phyloP scores from a whole-genome alignment of 2,888 invertebrate genomes.

The Andrena hattorfiana region DNA sequence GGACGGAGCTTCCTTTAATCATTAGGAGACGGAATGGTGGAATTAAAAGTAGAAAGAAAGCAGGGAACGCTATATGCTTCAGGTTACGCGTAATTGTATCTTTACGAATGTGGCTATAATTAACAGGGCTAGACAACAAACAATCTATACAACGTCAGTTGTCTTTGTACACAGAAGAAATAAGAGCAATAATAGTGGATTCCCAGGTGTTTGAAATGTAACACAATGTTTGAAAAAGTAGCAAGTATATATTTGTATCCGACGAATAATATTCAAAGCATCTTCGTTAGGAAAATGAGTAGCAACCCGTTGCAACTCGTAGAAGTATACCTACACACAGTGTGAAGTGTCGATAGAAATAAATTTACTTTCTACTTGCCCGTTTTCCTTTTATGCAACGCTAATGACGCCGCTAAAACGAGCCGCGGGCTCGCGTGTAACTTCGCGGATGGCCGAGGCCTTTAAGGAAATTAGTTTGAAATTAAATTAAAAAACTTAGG shows the following conservation, averaged over 20 bases:
- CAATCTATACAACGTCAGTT: too few species aligned
- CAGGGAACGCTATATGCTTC: background rate
- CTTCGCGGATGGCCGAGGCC: conserved; percentile 38
- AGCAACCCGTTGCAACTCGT: background rate
- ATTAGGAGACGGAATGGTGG: conserved; percentile 18
- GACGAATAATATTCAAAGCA: too few species aligned
- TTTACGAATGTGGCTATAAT: too few species aligned
- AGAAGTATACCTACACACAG: background rate
- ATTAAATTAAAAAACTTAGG: conserved; percentile 69
- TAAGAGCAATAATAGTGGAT: too few species aligned
- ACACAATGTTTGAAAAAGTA: too few species aligned
- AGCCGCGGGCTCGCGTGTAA: conserved; percentile 38
- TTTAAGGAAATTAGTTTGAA: conserved; percentile 68
- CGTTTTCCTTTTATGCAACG: conserved; percentile 57
- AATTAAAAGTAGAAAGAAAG: conserved; percentile 23
- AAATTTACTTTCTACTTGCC: conserved; percentile 44
- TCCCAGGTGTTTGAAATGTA: too few species aligned
- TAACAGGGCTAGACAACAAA: too few species aligned
- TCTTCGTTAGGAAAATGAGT: background rate
- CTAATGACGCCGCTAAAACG: conserved; percentile 58
- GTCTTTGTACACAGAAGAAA: too few species aligned
- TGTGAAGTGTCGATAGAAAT: conserved; percentile 49
- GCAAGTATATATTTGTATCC: too few species aligned
- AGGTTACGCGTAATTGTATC: background rate
- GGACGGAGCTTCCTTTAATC: conserved; percentile 21